phyloP scores from a whole-genome alignment of 2,888 invertebrate genomes.

The Hyalella azteca region DNA sequence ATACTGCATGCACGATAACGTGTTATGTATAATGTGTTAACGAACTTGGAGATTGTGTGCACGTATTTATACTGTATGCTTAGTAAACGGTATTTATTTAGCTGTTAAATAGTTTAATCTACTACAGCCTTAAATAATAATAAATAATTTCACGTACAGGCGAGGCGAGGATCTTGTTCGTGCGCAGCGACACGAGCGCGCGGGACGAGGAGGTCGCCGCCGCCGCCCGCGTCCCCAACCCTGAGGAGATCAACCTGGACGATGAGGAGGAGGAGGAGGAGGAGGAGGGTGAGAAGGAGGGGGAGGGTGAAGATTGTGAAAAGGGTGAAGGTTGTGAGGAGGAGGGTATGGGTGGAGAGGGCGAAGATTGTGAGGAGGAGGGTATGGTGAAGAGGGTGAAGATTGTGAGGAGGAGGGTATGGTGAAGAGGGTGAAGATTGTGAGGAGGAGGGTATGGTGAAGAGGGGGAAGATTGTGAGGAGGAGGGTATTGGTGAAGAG shows the following conservation, averaged over 20 bases:
- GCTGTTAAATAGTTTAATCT: too few species aligned
- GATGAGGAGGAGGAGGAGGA: conserved; percentile 71
- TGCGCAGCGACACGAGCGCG: conserved; percentile 81
- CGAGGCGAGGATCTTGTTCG: conserved; percentile 58
- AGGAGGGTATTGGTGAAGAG: not conserved
- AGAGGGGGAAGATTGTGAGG: not conserved
- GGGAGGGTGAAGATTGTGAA: not conserved
- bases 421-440: not conserved
- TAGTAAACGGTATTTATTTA: too few species aligned
- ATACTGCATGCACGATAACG: too few species aligned
- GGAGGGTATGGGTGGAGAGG: not conserved
- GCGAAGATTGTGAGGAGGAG: not conserved
- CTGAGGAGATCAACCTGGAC: conserved; percentile 86
- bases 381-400: not conserved
- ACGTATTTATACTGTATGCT: too few species aligned
- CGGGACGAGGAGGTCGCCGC: conserved; percentile 68
- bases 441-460: not conserved
- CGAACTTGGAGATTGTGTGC: too few species aligned
- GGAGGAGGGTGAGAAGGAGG: conserved; percentile 66
- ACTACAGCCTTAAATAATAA: too few species aligned
- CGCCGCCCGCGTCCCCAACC: conserved; percentile 75
- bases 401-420: not conserved
- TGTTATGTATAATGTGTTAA: too few species aligned
- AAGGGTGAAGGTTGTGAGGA: not conserved
- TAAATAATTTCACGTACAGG: conserved; percentile 40